These are phyloP conservation scores for Luehdorfia chinensis DNA, from an alignment of 1,140 invertebrate genomes.

Conservation along the genomic window DNA sequence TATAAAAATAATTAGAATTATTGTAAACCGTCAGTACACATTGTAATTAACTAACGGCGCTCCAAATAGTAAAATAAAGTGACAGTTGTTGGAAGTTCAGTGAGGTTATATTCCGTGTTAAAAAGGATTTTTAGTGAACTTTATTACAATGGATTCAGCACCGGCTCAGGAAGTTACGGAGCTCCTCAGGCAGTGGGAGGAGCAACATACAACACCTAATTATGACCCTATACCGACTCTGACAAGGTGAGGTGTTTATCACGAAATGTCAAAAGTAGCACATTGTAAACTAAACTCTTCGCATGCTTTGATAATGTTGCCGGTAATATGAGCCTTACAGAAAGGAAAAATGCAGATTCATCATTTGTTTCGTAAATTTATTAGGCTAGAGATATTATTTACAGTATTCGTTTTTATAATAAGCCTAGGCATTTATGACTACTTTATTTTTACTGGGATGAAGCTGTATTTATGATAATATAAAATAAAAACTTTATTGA, in stretches of 20 bases:
- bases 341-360: too few species aligned
- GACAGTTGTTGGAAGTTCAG: constrained; percentile 25
- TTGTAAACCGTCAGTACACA: not conserved
- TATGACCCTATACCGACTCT: constrained; percentile 85
- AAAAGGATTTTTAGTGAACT: constrained; percentile 27
- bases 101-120: constrained; percentile 48
- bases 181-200: constrained; percentile 85
- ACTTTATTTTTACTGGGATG: too few species aligned
- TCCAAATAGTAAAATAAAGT: constrained; percentile 15
- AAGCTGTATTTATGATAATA: too few species aligned
- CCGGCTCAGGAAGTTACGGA: constrained; percentile 80
- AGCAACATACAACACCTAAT: constrained; percentile 79
- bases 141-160: constrained; percentile 57
- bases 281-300: constrained; percentile 28
- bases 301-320: constrained; percentile 9
- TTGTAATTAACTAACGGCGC: constrained; percentile 3
- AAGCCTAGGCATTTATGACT: too few species aligned
- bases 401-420: too few species aligned
- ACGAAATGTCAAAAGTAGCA: constrained; percentile 31
- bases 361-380: too few species aligned
- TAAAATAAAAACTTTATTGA: too few species aligned
- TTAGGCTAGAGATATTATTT: too few species aligned
- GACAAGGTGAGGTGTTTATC: constrained; percentile 69
- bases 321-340: constrained; percentile 1
- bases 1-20: constrained; percentile 22